Conservation (phyloP, 2,113 vertebrate genomes). For the Tachysurus vachellii region DNA sequence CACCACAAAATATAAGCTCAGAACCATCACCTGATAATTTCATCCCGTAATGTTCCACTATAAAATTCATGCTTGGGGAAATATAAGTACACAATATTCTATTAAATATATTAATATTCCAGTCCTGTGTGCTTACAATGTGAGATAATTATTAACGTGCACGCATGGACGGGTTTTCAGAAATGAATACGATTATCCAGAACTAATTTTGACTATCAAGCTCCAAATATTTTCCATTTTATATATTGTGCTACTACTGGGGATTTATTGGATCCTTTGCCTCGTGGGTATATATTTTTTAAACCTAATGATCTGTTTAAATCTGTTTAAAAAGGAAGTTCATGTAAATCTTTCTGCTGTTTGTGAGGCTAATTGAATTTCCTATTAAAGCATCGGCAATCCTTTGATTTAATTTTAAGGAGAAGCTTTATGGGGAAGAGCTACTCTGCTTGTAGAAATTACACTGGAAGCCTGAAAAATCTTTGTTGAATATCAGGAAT, state of each 20-base stretch:
- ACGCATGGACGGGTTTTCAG: neutral
- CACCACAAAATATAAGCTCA: neutral
- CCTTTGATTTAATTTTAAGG: neutral
- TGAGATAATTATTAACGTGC: neutral
- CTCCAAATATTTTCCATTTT: neutral
- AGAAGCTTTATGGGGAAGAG: neutral
- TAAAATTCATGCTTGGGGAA: neutral
- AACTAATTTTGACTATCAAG: neutral
- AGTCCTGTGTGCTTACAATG: neutral
- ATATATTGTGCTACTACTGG: neutral
- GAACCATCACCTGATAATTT: neutral
- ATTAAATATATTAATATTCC: neutral
- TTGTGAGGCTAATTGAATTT: neutral
- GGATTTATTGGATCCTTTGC: neutral
- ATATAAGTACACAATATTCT: neutral
- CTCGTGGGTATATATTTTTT: neutral
- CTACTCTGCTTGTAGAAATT: neutral
- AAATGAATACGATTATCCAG: neutral
- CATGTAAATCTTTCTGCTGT: neutral
- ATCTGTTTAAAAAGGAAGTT: neutral
- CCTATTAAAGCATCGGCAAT: neutral
- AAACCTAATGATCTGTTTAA: neutral
- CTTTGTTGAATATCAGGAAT: neutral
- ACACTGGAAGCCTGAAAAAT: neutral
- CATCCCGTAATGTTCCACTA: neutral